Evolutionary conservation across 2,888 invertebrate species (phyloP), one percentile per base, ranked within the genome.

Genomic region (Dryococelus australis): DNA sequence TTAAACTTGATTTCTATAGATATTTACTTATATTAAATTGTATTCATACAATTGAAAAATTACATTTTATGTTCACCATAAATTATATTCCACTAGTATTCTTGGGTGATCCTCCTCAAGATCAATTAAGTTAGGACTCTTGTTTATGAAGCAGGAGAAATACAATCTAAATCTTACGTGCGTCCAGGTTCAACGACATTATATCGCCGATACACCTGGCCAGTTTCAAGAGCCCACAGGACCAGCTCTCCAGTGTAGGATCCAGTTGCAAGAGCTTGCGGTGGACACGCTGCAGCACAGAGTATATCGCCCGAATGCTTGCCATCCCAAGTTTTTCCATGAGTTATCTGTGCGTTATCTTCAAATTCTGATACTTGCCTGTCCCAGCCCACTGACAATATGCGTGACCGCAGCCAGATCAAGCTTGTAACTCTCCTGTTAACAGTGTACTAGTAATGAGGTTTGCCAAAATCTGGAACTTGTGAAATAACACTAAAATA

Each of bases 151-250:
- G 35, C 35, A 35, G 35, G 35, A 47, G 16, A 47, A 47, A 47
- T 47, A 47, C 6, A 47, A 6, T 47, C 47, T 47, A 47, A 16
- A 47, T n/a, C 86, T 27, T 43, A 89, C 95, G 94, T 87, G 94
- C 93, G 91, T 89, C 92, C 93, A 8, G 95, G 95, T 90, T 94
- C 93, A 89, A 93, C 93, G 89, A 94, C 94, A 87, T 91, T 91
- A 89, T 91, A 92, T 87, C 92, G 91, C 89, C 92, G 92, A 91
- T 95, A 96, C 0, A 96, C 95, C 91, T 97, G 96, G 0, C 97
- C 97, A 0, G 97, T 97, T 92, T 97, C 97, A 87, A 97, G 92
- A 89, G 95, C 95, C 97, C 97, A 97, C 89, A 98, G 93, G 43
- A 97, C 93, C 85, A 98, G 93, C 92, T 97, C 96, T 0, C 97